Evolutionary conservation across 2,797 vertebrate species (phyloP), one percentile per base, ranked within the genome.

Genomic region (Pseudochirops cupreus): DNA sequence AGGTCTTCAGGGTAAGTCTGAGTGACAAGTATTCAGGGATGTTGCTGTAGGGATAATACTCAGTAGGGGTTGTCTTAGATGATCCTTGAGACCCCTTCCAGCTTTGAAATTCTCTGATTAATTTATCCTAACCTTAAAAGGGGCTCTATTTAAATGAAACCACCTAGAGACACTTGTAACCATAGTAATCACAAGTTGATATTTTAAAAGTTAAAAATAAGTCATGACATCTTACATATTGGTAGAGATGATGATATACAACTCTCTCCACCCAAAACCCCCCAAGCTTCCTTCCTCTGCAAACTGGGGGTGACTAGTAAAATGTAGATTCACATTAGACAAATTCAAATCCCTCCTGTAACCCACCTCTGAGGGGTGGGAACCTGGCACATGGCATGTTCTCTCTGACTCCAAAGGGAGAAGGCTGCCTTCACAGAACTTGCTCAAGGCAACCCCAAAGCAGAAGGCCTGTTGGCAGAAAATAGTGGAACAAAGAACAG

Each of bases 171-270:
- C 94, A 91, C 39, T 62, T 33, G 97, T 97, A 96, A 94, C 98
- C 94, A 97, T 98, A 95, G 97, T 91, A 98, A 98, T 97, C 96
- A 97, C 96, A 97, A 98, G 97, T 97, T 92, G 97, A 95, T 97
- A 97, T 97, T 98, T 97, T 97, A 96, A 98, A 98, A 98, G 98
- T 98, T 98, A 98, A 98, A 98, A 98, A 98, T 98, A 98, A 98
- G 98, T 97, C 96, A 96, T 98, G 97, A 98, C 98, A 98, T 98
- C 96, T 98, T 97, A 96, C 96, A 96, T 97, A 96, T 96, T 97
- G 95, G 93, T 92, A 92, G 96, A 98, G 95, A 95, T 93, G 91
- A 96, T 97, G 96, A 95, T 91, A 95, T 96, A 53, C 95, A 96
- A 95, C 92, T 95, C 94, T 95, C 94, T 94, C 67, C 1, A 21